Conservation (phyloP, 1,140 invertebrate species). For the Scaptomyza montana region DNA sequence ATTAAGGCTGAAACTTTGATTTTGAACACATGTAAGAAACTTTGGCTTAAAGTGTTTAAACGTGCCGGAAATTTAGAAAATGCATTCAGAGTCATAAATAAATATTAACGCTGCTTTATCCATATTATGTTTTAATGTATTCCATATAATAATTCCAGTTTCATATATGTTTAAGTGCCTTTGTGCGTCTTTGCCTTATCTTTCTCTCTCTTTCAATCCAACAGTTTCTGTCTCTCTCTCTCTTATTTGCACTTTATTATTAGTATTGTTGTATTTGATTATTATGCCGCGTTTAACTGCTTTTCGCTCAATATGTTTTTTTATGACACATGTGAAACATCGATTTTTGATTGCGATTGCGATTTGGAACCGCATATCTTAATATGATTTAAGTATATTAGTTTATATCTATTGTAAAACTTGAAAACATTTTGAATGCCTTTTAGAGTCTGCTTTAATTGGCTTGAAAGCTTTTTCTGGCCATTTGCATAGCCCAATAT, state of each 20-base stretch:
- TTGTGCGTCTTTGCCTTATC: neutral
- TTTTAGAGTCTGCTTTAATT: constrained; percentile 60
- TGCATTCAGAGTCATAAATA: constrained; percentile 28
- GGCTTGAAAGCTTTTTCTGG: constrained; percentile 61
- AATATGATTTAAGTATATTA: constrained; percentile 65
- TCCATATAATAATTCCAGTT: constrained; percentile 41
- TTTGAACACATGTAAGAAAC: constrained; percentile 14
- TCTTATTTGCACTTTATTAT: neutral
- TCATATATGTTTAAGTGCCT: constrained; percentile 10
- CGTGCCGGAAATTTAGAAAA: constrained; percentile 35
- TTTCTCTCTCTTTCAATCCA: too few species aligned
- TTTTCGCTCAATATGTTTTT: constrained; percentile 14
- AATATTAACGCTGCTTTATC: neutral
- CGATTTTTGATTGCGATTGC: constrained; percentile 38
- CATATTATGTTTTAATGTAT: constrained; percentile 23
- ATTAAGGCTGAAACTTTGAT: constrained; percentile 22
- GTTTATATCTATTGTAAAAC: constrained; percentile 22
- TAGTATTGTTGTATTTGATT: neutral
- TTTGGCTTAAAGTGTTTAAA: constrained; percentile 1
- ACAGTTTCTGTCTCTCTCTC: neutral
- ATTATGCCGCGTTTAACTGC: neutral
- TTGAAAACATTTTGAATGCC: constrained; percentile 44
- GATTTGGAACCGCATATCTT: constrained; percentile 43
- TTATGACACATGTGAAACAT: constrained; percentile 76
- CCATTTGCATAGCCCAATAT: constrained; percentile 32